A percentile compares a stretch with the other conserved stretches of the same genome.
Evolutionary conservation across 2,888 invertebrate species (phyloP).

Genomic region (Cinara cedri): DNA sequence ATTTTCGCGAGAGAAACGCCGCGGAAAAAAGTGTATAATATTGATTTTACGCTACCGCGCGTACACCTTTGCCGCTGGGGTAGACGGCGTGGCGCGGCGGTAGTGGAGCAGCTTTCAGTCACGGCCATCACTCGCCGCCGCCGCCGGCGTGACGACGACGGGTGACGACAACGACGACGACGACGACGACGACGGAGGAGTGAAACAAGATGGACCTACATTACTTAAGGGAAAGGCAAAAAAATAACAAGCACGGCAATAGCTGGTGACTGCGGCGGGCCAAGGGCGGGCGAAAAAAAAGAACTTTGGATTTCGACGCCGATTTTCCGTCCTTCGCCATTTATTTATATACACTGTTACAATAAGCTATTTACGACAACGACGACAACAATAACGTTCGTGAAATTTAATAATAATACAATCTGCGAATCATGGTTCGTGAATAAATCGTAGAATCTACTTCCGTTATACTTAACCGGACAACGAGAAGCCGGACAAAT

Average conservation of each 20-base stretch:
- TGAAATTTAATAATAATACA: too few relatives aligned
- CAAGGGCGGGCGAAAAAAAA: too few relatives aligned
- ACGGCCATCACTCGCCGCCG: slow-evolving; percentile 32
- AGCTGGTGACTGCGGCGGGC: not conserved
- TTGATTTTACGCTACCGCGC: slow-evolving; percentile 47
- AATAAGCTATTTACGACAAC: too few relatives aligned
- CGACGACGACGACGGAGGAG: too few relatives aligned
- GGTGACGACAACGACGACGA: not conserved
- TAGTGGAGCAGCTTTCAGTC: slow-evolving; percentile 40
- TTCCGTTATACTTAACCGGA: too few relatives aligned
- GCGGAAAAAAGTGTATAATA: slow-evolving; percentile 42
- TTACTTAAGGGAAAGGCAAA: not conserved
- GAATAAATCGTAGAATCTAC: too few relatives aligned
- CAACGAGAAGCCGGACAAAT: too few relatives aligned
- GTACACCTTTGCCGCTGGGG: not conserved
- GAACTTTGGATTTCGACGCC: slow-evolving; percentile 17
- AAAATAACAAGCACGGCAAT: not conserved
- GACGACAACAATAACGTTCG: too few relatives aligned
- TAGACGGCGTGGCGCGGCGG: not conserved
- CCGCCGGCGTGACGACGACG: not conserved
- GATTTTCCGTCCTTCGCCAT: too few relatives aligned
- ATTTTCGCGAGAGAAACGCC: slow-evolving; percentile 20
- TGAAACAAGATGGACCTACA: not conserved
- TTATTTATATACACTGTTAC: too few relatives aligned
- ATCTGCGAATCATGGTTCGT: too few relatives aligned